phyloP scores from a whole-genome alignment of 2,113 vertebrate species.

The Mirza zaza region DNA sequence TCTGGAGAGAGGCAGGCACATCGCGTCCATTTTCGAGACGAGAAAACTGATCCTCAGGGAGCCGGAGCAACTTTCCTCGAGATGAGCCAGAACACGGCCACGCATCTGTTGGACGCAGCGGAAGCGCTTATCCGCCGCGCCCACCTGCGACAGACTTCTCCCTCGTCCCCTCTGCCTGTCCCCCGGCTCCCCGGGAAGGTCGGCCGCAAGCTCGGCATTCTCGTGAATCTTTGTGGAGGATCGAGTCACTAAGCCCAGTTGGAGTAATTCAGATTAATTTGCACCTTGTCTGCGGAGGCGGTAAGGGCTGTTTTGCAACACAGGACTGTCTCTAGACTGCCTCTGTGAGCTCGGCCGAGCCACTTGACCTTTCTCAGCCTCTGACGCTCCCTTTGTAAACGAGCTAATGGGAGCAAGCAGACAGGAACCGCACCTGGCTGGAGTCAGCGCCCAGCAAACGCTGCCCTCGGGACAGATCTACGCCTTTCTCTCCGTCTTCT shows the following conservation, averaged over 20 bases:
- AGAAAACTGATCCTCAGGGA: background rate
- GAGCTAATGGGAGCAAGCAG: background rate
- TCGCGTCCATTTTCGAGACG: background rate
- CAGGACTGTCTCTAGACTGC: background rate
- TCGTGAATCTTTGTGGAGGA: constrained; percentile 20
- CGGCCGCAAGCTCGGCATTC: background rate
- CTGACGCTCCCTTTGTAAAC: background rate
- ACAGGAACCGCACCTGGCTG: background rate
- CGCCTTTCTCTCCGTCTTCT: background rate
- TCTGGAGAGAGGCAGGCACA: background rate
- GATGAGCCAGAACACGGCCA: background rate
- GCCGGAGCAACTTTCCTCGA: background rate
- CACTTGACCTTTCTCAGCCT: background rate
- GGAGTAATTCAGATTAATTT: constrained; percentile 45
- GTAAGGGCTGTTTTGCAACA: background rate
- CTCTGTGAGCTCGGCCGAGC: background rate
- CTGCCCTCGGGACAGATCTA: background rate
- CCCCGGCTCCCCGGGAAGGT: background rate
- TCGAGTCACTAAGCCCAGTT: background rate
- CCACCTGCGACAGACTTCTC: background rate
- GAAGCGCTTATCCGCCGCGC: background rate
- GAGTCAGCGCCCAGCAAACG: background rate
- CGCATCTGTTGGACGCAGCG: background rate
- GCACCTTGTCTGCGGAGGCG: background rate
- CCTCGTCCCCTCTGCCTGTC: background rate